Evolutionary conservation across 2,113 vertebrate species (phyloP), one percentile per base, ranked within the genome.

Genomic region (Sturnira hondurensis): DNA sequence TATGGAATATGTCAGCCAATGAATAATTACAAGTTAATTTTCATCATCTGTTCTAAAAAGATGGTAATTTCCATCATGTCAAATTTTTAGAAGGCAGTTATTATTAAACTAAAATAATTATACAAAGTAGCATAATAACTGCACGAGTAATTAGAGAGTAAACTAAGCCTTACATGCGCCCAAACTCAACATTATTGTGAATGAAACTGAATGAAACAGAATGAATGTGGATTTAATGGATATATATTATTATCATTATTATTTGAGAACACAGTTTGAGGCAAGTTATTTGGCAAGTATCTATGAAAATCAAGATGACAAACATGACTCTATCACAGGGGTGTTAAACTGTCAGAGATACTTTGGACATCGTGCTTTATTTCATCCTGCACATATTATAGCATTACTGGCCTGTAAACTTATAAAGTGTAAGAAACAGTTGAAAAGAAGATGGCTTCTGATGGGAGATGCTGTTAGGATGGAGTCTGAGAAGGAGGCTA

Each of bases 1-100:
- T 47, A 54, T 41, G 63, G 24, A 86, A 52, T 84, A 93, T 74
- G 78, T 76, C 58, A 92, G 54, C 22, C 63, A 93, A 47, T 80
- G 86, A 96, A 65, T 91, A 89, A 96, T 92, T 91, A n/a, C 61
- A 77, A 92, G 76, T 87, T 89, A 95, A 84, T 97, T 93, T 68
- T 78, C 54, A 73, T 91, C 17, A 3, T 94, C 31, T 82, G 33
- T 88, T 93, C 73, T 87, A 93, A 91, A 76, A 67, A 93, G 86
- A 58, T 82, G 38, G 12, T 71, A 80, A 93, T 96, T 97, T 96
- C 38, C n/a, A 74, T 61, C 50, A 74, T 89, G 84, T 84, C 43
- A 92, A 22, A 52, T 43, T 80, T 96, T 96, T 81, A 93, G 71
- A 94, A 91, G 17, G 73, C 20, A 68, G 31, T 56, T 88, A 85